phyloP scores from a whole-genome alignment of 2,113 vertebrate species.

The Speoplatyrhinus poulsoni region DNA sequence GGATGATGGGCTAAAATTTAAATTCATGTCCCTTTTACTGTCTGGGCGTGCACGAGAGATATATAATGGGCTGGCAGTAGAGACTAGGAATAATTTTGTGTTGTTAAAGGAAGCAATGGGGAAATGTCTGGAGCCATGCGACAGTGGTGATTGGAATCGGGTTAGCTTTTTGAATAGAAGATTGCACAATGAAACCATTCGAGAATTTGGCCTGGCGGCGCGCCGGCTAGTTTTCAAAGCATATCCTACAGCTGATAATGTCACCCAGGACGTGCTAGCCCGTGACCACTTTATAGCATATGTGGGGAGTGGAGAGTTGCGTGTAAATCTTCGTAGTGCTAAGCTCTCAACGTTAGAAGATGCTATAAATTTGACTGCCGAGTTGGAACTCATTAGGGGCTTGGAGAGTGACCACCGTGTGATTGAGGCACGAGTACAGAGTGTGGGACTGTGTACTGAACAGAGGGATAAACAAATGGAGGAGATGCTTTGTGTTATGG shows the following conservation, averaged over 20 bases:
- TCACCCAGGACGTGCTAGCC: conserved; percentile 12
- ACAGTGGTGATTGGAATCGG: background rate
- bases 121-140: background rate
- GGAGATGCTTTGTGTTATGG: too few relatives aligned
- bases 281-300: conserved; percentile 18
- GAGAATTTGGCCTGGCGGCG: too few relatives aligned
- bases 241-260: background rate
- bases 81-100: background rate
- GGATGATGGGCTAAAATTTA: background rate
- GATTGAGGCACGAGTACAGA: too few relatives aligned
- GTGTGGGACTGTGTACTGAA: too few relatives aligned
- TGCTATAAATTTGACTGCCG: background rate
- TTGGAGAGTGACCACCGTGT: too few relatives aligned
- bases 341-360: conserved; percentile 9
- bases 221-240: too few relatives aligned
- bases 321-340: background rate
- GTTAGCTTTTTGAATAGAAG: conserved; percentile 7
- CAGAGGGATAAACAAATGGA: too few relatives aligned
- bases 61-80: conserved; percentile 13
- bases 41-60: conserved; percentile 15
- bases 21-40: conserved; percentile 26
- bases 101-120: conserved; percentile 18
- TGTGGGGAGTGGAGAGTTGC: conserved; percentile 5
- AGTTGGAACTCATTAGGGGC: too few relatives aligned
- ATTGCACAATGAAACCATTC: conserved; percentile 3